Percentiles rank a stretch among this genome's conserved stretches.
phyloP scores from a whole-genome alignment of 2,888 invertebrate species.

The Andrena dorsata region DNA sequence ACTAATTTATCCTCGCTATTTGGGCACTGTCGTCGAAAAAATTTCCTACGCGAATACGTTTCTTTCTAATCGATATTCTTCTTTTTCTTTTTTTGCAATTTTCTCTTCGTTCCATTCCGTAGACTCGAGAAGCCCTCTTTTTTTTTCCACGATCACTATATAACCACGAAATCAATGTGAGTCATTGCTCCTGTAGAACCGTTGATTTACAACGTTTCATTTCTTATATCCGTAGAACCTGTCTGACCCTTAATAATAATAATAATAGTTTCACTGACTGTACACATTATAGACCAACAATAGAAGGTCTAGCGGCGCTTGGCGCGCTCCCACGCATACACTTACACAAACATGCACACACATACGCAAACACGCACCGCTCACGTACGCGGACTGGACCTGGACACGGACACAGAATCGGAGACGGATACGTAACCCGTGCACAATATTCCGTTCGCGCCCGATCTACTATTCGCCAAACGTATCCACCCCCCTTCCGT shows the following conservation, averaged over 20 bases:
- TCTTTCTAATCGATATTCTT: slow-evolving; percentile 55
- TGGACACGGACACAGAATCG: slow-evolving; percentile 8
- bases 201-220: slow-evolving; percentile 70
- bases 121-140: slow-evolving; percentile 40
- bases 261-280: slow-evolving; percentile 85
- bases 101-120: slow-evolving; percentile 49
- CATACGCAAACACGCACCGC: slow-evolving; percentile 16
- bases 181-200: slow-evolving; percentile 77
- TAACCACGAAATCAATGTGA: slow-evolving; percentile 74
- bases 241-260: slow-evolving; percentile 85
- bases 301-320: slow-evolving; percentile 84
- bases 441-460: background rate
- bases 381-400: background rate
- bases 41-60: slow-evolving; percentile 80
- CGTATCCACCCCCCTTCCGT: background rate
- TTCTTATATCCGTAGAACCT: slow-evolving; percentile 73
- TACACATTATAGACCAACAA: slow-evolving; percentile 85
- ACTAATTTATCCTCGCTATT: slow-evolving; percentile 73
- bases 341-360: slow-evolving; percentile 9
- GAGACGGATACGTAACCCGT: background rate
- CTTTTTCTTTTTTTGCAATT: slow-evolving; percentile 42
- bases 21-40: slow-evolving; percentile 65
- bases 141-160: slow-evolving; percentile 54
- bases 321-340: slow-evolving; percentile 76
- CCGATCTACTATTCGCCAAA: background rate